Evolutionary conservation across 1,140 invertebrate species (phyloP).

Genomic region (Caenorhabditis elegans): DNA sequence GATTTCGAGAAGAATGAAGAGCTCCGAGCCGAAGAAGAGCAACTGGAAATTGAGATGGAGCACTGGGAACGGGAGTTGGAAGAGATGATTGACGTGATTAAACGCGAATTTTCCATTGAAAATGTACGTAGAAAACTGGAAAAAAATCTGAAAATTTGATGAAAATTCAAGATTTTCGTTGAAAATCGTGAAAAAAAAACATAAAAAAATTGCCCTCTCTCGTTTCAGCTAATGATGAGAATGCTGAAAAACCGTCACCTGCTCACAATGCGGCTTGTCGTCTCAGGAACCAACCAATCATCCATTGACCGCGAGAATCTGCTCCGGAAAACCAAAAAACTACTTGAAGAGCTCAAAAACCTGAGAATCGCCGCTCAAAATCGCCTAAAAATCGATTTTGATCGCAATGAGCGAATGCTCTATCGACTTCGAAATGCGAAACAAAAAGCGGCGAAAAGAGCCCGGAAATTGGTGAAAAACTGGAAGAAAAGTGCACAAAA

Average conservation of each 20-base stretch:
- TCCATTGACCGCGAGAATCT: not conserved
- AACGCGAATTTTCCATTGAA: not conserved
- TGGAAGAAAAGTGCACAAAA: too few relatives aligned
- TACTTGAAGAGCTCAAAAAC: not conserved
- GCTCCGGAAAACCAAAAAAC: not conserved
- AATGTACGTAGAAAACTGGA: not conserved
- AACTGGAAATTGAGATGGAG: not conserved
- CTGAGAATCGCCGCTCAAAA: not conserved
- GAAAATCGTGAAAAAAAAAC: too few relatives aligned
- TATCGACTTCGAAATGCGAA: not conserved
- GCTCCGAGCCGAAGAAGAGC: not conserved
- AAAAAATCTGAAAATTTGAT: not conserved
- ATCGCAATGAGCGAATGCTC: not conserved
- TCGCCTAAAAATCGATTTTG: not conserved
- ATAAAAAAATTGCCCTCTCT: not conserved
- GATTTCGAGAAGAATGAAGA: not conserved
- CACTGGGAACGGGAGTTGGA: not conserved
- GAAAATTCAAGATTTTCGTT: too few relatives aligned
- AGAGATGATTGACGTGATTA: not conserved
- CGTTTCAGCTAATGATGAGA: slow-evolving; percentile 10
- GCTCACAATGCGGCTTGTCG: slow-evolving; percentile 11
- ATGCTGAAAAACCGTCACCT: not conserved
- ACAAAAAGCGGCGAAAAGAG: not conserved
- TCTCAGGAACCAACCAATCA: not conserved
- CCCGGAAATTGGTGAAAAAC: not conserved